Percentiles rank a stretch among this genome's conserved stretches.
phyloP scores from a whole-genome alignment of 2,888 invertebrate species.

The Drosophila incognita region DNA sequence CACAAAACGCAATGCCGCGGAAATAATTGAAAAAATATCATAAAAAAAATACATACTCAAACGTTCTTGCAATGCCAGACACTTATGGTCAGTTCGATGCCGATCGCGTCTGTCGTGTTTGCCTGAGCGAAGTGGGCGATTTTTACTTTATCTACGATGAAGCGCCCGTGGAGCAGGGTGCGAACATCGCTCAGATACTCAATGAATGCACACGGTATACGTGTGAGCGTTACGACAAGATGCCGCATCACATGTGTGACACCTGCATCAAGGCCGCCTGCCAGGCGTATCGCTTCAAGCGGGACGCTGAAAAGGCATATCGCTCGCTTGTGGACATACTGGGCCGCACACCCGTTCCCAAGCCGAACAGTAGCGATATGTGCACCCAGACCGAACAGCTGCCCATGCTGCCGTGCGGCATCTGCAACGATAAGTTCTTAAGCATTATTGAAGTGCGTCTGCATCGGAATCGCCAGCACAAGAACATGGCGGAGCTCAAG shows the following conservation, averaged over 20 bases:
- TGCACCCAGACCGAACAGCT: conserved; percentile 82
- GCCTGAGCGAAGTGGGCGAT: conserved; percentile 74
- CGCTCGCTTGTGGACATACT: conserved; percentile 74
- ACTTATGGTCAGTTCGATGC: conserved; percentile 59
- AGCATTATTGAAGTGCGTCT: conserved; percentile 71
- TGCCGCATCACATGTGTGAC: conserved; percentile 83
- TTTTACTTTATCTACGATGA: conserved; percentile 80
- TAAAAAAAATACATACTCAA: conserved; percentile 1
- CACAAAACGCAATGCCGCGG: conserved; percentile 28
- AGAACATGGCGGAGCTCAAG: conserved; percentile 53
- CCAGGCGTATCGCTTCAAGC: conserved; percentile 82
- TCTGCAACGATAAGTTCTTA: conserved; percentile 81
- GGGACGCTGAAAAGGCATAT: conserved; percentile 82
- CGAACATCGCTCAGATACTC: conserved; percentile 78
- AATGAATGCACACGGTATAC: conserved; percentile 80
- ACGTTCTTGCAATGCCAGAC: conserved; percentile 37
- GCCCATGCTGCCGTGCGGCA: conserved; percentile 80
- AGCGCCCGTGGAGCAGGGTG: conserved; percentile 64
- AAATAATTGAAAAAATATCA: conserved; percentile 14
- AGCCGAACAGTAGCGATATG: conserved; percentile 45
- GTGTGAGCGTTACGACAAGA: conserved; percentile 84
- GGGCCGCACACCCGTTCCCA: conserved; percentile 52
- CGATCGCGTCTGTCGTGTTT: conserved; percentile 83
- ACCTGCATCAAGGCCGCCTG: conserved; percentile 79
- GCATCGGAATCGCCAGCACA: conserved; percentile 72